A percentile compares a stretch with the other conserved stretches of the same genome.
phyloP scores from a whole-genome alignment of 2,113 vertebrate species.

The Dicentrarchus labrax region DNA sequence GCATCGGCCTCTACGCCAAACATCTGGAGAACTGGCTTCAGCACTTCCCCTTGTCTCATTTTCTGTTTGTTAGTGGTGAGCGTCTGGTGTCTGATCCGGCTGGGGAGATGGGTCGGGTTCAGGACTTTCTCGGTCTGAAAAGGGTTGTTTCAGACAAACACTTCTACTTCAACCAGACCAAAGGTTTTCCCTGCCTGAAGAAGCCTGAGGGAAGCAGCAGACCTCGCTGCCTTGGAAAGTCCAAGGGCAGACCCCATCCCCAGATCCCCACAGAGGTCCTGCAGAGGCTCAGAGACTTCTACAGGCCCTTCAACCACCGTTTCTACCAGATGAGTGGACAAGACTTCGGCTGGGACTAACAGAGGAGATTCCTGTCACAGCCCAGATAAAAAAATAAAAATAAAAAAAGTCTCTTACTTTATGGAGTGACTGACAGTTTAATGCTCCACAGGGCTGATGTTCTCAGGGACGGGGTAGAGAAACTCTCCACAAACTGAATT shows the following conservation, averaged over 20 bases:
- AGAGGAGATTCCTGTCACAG: not conserved
- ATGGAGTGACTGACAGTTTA: conserved; percentile 3
- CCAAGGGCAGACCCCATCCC: conserved; percentile 94
- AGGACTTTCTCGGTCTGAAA: conserved; percentile 94
- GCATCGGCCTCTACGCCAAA: conserved; percentile 94
- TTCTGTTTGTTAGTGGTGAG: conserved; percentile 95
- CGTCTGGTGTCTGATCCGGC: conserved; percentile 92
- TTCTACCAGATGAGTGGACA: conserved; percentile 97
- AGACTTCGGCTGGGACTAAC: conserved; percentile 95
- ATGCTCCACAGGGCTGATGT: conserved; percentile 32
- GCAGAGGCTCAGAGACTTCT: conserved; percentile 91
- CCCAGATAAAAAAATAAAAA: no score
- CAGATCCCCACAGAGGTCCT: conserved; percentile 87
- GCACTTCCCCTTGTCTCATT: conserved; percentile 89
- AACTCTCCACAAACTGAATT: conserved; percentile 33
- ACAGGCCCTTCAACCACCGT: conserved; percentile 92
- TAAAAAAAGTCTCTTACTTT: not conserved
- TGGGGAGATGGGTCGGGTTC: conserved; percentile 91
- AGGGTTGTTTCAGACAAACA: conserved; percentile 92
- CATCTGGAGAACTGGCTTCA: conserved; percentile 95
- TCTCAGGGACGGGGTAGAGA: conserved; percentile 68
- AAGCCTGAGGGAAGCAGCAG: conserved; percentile 90
- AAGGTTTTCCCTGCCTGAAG: conserved; percentile 96
- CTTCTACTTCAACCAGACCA: conserved; percentile 97
- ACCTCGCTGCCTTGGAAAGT: conserved; percentile 93